phyloP scores from a whole-genome alignment of 2,888 invertebrate genomes.

The Glomeris marginata region DNA sequence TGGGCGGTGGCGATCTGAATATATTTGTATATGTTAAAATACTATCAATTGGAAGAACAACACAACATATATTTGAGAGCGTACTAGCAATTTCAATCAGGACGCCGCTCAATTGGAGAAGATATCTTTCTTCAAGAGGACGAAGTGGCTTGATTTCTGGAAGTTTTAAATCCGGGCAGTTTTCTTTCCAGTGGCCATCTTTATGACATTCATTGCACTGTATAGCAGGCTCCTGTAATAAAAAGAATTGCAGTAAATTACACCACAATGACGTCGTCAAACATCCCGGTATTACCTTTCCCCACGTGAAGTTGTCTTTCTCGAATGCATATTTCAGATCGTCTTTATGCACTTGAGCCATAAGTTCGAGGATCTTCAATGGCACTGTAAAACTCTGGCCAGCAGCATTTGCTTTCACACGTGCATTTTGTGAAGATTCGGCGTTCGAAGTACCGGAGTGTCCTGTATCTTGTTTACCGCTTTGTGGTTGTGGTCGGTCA shows the following conservation, averaged over 20 bases:
- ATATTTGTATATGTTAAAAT: too few relatives aligned
- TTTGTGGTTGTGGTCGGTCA: not conserved
- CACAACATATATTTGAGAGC: constrained; percentile 8
- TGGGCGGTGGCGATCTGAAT: constrained; percentile 3
- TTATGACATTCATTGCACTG: constrained; percentile 35
- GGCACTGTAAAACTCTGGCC: not conserved
- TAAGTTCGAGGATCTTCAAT: constrained; percentile 9
- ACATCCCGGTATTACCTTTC: constrained; percentile 20
- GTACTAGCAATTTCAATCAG: constrained; percentile 27
- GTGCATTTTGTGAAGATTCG: not conserved
- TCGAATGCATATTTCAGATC: constrained; percentile 25
- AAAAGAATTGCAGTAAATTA: too few relatives aligned
- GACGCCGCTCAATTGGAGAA: constrained; percentile 24
- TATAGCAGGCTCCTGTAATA: constrained; percentile 22
- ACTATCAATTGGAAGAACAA: too few relatives aligned
- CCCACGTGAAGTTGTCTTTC: constrained; percentile 21
- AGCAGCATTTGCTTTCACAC: not conserved
- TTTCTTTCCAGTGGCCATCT: constrained; percentile 34
- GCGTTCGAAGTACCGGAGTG: not conserved
- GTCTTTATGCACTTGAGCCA: constrained; percentile 17
- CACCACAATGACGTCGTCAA: not conserved
- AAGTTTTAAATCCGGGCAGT: constrained; percentile 36
- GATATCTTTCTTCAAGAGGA: constrained; percentile 24
- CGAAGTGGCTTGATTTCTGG: constrained; percentile 31
- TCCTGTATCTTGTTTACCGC: not conserved